These are phyloP conservation scores for Caenorhabditis elegans DNA, from an alignment of 1,140 invertebrate genomes.

Conservation along the genomic window WBcel235 BX284602.5:6824001-6824500, in stretches of 20 bases:
- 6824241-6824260: no score
- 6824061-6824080: background rate
- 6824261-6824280: no score
- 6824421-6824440: no score
- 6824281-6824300: no score
- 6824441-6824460: background rate
- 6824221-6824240: no score
- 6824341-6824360: no score
- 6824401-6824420: no score
- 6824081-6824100: constrained; percentile 29
- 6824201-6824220: constrained; percentile 5
- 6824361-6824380: no score
- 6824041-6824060: background rate
- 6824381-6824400: no score
- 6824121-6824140: constrained; percentile 25
- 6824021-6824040: background rate
- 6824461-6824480: background rate
- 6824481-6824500: background rate
- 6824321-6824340: no score
- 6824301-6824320: no score
- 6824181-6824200: constrained; percentile 25
- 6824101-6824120: constrained; percentile 29
- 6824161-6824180: constrained; percentile 18
- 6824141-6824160: background rate
- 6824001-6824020: background rate